These are phyloP conservation scores for Drosophila testacea DNA, from an alignment of 2,888 invertebrate species.

Conservation along the genomic window DNA sequence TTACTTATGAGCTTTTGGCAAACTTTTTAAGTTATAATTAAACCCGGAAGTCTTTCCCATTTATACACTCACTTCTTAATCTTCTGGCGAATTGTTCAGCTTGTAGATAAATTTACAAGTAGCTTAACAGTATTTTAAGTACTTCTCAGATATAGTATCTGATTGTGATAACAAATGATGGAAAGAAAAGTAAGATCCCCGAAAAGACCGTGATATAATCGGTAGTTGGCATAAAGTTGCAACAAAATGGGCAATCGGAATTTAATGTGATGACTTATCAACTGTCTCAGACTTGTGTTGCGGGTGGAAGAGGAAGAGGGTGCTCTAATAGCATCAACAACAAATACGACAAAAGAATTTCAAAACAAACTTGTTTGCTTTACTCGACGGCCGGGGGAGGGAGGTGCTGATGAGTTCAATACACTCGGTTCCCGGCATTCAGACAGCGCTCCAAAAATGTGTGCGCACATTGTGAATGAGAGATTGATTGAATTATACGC, in stretches of 20 bases:
- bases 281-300: constrained; percentile 26
- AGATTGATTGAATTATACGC: constrained; percentile 70
- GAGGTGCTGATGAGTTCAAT: constrained; percentile 62
- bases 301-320: constrained; percentile 1
- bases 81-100: constrained; percentile 7
- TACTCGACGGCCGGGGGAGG: constrained; percentile 1
- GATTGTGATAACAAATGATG: constrained; percentile 55
- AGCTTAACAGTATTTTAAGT: constrained; percentile 36
- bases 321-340: constrained; percentile 42
- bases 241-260: constrained; percentile 17
- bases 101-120: constrained; percentile 44
- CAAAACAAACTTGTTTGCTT: constrained; percentile 72
- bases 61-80: constrained; percentile 6
- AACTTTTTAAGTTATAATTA: constrained; percentile 14
- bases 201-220: constrained; percentile 38
- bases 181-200: constrained; percentile 5
- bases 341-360: constrained; percentile 64
- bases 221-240: constrained; percentile 31
- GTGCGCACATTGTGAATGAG: constrained; percentile 31
- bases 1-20: constrained; percentile 3
- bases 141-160: constrained; percentile 31
- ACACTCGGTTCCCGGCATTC: constrained; percentile 57
- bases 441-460: constrained; percentile 36
- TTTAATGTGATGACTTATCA: constrained; percentile 56
- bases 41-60: constrained; percentile 16